Evolutionary conservation across 2,888 invertebrate species (phyloP), one percentile per base, ranked within the genome.

Genomic region (Thelaira solivaga): DNA sequence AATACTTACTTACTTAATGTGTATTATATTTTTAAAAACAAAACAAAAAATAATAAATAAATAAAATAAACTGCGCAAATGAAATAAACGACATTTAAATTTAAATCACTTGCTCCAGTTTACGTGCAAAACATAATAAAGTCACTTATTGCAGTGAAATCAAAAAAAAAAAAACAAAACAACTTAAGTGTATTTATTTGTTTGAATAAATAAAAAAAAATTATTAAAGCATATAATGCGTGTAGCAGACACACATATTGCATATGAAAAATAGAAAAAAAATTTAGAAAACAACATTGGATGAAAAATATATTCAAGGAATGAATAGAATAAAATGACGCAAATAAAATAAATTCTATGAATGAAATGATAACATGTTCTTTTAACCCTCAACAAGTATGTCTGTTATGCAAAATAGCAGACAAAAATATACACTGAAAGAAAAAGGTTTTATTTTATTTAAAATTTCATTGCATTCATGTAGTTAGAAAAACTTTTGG

Each of bases 1-100:
- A 36, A n/a, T 2, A 11, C 36, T 13, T 6, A 47, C 45, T 47
- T 16, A 39, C 7, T 24, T 24, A 39, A 41, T n/a, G 26, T n/a
- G n/a, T n/a, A n/a, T n/a, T n/a, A n/a, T n/a, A n/a, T n/a, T n/a
- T n/a, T 13, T n/a, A 16, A 51, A 41, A 20, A 34, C 13, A 74
- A 16, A 64, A 47, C 6, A 24, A 39, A 26, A 45, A 36, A 24
- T n/a, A n/a, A n/a, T n/a, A 22, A 45, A 61, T 55, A 24, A 41
- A 62, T 45, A 13, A 31, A 53, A 53, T 51, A 43, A 73, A 68
- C 36, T 77, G 73, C 43, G 36, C 62, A 53, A 67, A 57, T 62
- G 71, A 61, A 31, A 74, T 53, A 39, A 69, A 74, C 41, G 45
- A 73, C 77, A 78, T 78, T 78, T 69, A 69, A 65, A 74, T 69